Percentiles rank a stretch among this genome's conserved stretches.
Conservation (phyloP, 2,113 vertebrate species). For the Dicrurus megarhynchus region DNA sequence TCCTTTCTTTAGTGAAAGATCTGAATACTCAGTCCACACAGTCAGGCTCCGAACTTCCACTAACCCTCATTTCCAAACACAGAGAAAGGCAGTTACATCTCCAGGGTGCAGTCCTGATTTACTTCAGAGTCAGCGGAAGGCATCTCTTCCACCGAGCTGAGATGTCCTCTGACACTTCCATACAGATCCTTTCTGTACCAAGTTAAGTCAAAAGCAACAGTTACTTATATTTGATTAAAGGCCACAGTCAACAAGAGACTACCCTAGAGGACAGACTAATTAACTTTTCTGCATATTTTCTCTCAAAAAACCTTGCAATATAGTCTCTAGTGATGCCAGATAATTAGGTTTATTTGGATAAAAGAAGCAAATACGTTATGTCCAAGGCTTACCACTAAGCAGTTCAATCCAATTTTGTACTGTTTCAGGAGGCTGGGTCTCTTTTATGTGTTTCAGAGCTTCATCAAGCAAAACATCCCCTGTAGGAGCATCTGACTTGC, state of each 20-base stretch:
- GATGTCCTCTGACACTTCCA: background rate
- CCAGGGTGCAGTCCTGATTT: background rate
- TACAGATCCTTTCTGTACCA: background rate
- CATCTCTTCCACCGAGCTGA: background rate
- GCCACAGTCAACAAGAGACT: background rate
- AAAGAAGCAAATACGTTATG: background rate
- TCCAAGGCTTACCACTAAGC: constrained; percentile 88
- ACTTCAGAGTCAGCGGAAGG: background rate
- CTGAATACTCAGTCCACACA: background rate
- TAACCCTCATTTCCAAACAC: background rate
- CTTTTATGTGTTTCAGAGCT: constrained; percentile 95
- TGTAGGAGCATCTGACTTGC: constrained; percentile 94
- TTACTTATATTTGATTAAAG: constrained; percentile 25
- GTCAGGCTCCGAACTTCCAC: background rate
- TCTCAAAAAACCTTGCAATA: background rate
- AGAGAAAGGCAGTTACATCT: background rate
- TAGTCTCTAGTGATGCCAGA: background rate
- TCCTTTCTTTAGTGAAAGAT: background rate
- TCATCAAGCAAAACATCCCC: constrained; percentile 95
- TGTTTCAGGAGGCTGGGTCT: constrained; percentile 93
- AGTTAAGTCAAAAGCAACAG: background rate
- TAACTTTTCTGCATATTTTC: background rate
- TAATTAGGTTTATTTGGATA: background rate
- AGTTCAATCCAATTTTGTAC: constrained; percentile 98
- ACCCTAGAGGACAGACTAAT: background rate